phyloP scores from a whole-genome alignment of 2,888 invertebrate genomes.

The Drosophila subquinaria region DNA sequence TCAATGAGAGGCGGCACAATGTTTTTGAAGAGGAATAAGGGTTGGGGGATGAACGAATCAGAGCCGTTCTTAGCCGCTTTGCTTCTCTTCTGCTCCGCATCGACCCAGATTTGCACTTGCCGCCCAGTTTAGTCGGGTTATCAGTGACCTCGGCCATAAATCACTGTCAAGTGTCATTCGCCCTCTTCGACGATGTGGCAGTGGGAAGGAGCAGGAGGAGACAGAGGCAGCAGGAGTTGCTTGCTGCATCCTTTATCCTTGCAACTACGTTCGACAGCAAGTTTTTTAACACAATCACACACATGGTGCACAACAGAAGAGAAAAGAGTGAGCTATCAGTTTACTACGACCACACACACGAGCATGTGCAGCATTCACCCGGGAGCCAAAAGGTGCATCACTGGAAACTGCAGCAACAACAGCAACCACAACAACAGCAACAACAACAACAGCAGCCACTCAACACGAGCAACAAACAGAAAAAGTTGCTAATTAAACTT shows the following conservation, averaged over 20 bases:
- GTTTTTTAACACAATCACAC: conserved; percentile 59
- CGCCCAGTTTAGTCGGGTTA: conserved; percentile 74
- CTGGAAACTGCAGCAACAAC: conserved; percentile 55
- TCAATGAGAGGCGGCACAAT: conserved; percentile 36
- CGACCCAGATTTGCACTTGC: conserved; percentile 78
- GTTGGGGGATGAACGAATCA: conserved; percentile 32
- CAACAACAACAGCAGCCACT: conserved; percentile 52
- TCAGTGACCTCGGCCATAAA: conserved; percentile 84
- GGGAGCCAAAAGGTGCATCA: conserved; percentile 72
- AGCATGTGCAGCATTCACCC: conserved; percentile 65
- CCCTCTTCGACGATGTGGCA: conserved; percentile 50
- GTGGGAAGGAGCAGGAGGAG: conserved; percentile 1
- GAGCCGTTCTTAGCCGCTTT: conserved; percentile 18
- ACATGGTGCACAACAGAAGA: conserved; percentile 15
- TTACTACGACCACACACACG: conserved; percentile 46
- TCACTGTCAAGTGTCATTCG: conserved; percentile 86
- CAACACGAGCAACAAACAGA: conserved; percentile 39
- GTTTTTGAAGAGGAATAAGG: background rate
- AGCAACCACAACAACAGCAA: conserved; percentile 36
- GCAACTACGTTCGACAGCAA: conserved; percentile 53
- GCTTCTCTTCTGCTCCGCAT: conserved; percentile 17
- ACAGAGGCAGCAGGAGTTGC: conserved; percentile 30
- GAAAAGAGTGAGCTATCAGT: conserved; percentile 46
- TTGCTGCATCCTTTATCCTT: conserved; percentile 63
- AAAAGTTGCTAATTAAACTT: conserved; percentile 79